phyloP scores from a whole-genome alignment of 23 tunicate species.

The Aplidium turbinatum region DNA sequence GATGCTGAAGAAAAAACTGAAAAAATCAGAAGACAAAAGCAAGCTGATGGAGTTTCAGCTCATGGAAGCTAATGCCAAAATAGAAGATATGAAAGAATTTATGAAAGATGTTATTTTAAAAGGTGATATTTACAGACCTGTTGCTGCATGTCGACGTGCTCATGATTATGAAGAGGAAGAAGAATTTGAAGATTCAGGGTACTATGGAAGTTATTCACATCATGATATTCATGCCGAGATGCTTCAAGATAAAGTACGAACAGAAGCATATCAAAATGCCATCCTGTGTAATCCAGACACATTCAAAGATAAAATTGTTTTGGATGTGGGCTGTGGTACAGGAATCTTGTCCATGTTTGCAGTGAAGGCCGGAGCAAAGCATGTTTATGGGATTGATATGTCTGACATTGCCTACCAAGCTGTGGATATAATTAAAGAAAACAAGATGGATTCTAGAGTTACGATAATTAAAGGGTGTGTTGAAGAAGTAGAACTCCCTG shows the following conservation, averaged over 20 bases:
- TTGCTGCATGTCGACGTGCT: constrained; percentile 79
- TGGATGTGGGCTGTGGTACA: constrained; percentile 99
- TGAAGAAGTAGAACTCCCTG: constrained; percentile 75
- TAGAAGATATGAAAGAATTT: constrained; percentile 70
- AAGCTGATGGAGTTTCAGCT: constrained; percentile 12
- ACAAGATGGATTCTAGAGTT: constrained; percentile 73
- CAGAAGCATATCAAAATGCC: constrained; percentile 77
- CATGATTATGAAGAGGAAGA: constrained; percentile 47
- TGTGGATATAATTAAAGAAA: constrained; percentile 84
- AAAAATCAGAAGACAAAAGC: constrained; percentile 21
- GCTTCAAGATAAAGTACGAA: constrained; percentile 89
- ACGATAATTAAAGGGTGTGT: constrained; percentile 74
- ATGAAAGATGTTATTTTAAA: constrained; percentile 85
- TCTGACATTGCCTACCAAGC: constrained; percentile 96
- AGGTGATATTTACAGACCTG: constrained; percentile 73
- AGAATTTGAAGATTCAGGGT: constrained; percentile 94
- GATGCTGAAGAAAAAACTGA: constrained; percentile 1
- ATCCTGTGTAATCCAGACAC: constrained; percentile 59
- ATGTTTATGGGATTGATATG: constrained; percentile 95
- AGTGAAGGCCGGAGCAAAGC: constrained; percentile 91
- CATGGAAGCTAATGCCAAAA: constrained; percentile 18
- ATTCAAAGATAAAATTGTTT: constrained; percentile 76
- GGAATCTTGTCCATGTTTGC: constrained; percentile 98
- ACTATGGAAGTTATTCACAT: constrained; percentile 87
- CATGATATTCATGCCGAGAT: constrained; percentile 97